Evolutionary conservation across 2,888 invertebrate genomes (phyloP).

Genomic region (Drosophila monieri): DNA sequence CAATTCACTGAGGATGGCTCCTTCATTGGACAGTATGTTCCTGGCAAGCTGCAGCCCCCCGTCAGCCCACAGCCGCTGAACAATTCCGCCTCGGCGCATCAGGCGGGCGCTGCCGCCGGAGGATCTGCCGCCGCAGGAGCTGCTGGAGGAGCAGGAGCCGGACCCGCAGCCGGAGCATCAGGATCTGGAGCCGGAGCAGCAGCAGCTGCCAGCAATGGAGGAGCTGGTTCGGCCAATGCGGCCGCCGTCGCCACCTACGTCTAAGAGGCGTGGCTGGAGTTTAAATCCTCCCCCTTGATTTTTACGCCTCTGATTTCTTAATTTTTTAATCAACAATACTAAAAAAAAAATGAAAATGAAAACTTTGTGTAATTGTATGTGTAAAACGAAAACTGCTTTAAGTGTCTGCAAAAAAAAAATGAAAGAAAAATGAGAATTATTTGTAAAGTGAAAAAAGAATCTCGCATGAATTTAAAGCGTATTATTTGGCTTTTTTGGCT

Average conservation of each 20-base stretch:
- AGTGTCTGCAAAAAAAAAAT: slow-evolving; percentile 56
- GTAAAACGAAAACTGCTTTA: slow-evolving; percentile 57
- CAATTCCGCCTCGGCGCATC: slow-evolving; percentile 75
- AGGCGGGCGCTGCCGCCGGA: slow-evolving; percentile 43
- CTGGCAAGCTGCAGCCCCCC: slow-evolving; percentile 89
- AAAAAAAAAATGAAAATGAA: slow-evolving; percentile 19
- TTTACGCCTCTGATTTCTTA: slow-evolving; percentile 19
- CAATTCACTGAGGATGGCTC: slow-evolving; percentile 99
- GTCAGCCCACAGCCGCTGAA: slow-evolving; percentile 84
- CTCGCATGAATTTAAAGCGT: slow-evolving; percentile 57
- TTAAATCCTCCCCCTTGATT: slow-evolving; percentile 6
- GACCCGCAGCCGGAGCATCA: slow-evolving; percentile 75
- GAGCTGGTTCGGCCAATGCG: slow-evolving; percentile 42
- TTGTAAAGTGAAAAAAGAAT: slow-evolving; percentile 38
- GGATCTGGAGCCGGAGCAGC: slow-evolving; percentile 24
- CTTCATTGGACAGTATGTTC: slow-evolving; percentile 98
- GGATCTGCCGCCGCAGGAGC: slow-evolving; percentile 11
- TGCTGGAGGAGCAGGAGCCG: slow-evolving; percentile 54
- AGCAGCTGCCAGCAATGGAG: slow-evolving; percentile 3
- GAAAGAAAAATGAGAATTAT: slow-evolving; percentile 15
- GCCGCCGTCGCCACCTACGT: slow-evolving; percentile 88
- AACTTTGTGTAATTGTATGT: slow-evolving; percentile 50
- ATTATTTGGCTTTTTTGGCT: slow-evolving; percentile 61
- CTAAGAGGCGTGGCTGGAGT: slow-evolving; percentile 81
- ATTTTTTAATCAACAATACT: slow-evolving; percentile 33